phyloP scores from a whole-genome alignment of 92 coral and sea anemone genomes.

The Zoanthus solanderi region DNA sequence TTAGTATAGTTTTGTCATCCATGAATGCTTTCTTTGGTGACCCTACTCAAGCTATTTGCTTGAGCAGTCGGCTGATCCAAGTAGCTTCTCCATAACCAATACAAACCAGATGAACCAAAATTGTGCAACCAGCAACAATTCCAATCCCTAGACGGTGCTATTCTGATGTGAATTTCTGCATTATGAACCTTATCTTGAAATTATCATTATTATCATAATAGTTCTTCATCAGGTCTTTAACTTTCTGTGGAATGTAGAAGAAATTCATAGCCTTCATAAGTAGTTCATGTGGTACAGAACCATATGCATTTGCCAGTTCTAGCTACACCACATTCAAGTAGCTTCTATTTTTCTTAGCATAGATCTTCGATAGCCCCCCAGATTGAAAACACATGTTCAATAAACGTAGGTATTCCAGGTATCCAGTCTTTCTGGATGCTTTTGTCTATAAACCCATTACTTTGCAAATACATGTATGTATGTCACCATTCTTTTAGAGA shows the following conservation, averaged over 20 bases:
- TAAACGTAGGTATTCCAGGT: constrained; percentile 12
- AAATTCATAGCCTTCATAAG: not conserved
- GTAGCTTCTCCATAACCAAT: constrained; percentile 10
- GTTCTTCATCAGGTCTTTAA: not conserved
- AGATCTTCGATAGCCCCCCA: constrained; percentile 21
- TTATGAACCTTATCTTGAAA: not conserved
- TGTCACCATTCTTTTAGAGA: not conserved
- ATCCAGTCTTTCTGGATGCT: constrained; percentile 27
- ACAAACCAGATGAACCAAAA: constrained; percentile 26
- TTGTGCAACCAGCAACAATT: constrained; percentile 40
- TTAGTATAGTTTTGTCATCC: constrained; percentile 7
- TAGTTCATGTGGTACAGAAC: constrained; percentile 36
- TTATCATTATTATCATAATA: not conserved
- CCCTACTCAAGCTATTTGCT: not conserved
- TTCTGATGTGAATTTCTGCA: not conserved
- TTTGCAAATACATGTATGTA: not conserved
- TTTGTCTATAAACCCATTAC: constrained; percentile 24
- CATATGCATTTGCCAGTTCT: constrained; percentile 37
- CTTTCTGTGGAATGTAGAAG: not conserved
- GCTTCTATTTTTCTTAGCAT: constrained; percentile 31
- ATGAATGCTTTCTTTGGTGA: constrained; percentile 23
- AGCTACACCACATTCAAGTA: constrained; percentile 37
- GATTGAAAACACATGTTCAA: constrained; percentile 28
- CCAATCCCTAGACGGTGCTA: constrained; percentile 40
- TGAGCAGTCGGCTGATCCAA: not conserved